phyloP scores from a whole-genome alignment of 2,888 invertebrate species.

The Orthonevra nobilis region DNA sequence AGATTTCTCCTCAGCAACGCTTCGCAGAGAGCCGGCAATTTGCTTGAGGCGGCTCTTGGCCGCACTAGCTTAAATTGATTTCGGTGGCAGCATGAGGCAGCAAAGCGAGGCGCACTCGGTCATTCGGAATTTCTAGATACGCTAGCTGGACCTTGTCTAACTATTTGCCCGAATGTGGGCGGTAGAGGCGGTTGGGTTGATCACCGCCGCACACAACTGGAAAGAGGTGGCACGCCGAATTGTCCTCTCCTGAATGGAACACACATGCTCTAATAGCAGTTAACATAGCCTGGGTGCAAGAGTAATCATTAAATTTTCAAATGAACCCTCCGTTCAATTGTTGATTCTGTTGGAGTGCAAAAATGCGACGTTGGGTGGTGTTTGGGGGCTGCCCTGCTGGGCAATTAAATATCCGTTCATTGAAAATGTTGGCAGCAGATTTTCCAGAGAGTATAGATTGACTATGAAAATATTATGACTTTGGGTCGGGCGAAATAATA shows the following conservation, averaged over 20 bases:
- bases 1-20: constrained; percentile 24
- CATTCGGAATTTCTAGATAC: constrained; percentile 52
- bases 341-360: constrained; percentile 17
- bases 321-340: constrained; percentile 21
- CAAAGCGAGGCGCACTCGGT: constrained; percentile 52
- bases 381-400: background rate
- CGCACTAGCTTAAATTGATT: constrained; percentile 55
- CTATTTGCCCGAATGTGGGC: constrained; percentile 33
- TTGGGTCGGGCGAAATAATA: too few relatives aligned
- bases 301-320: constrained; percentile 58
- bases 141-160: constrained; percentile 12
- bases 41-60: constrained; percentile 49
- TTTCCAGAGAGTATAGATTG: too few relatives aligned
- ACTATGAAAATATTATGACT: too few relatives aligned
- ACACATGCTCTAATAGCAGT: constrained; percentile 7
- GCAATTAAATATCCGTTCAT: constrained; percentile 13
- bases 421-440: background rate
- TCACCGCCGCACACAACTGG: background rate
- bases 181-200: constrained; percentile 40
- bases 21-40: constrained; percentile 36
- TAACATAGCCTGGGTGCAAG: background rate
- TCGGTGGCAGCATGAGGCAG: constrained; percentile 61
- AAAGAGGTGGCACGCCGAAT: constrained; percentile 16
- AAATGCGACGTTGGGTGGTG: background rate
- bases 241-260: constrained; percentile 18